Conservation (phyloP, 2,888 invertebrate species). For the Dasypogon diadema region DNA sequence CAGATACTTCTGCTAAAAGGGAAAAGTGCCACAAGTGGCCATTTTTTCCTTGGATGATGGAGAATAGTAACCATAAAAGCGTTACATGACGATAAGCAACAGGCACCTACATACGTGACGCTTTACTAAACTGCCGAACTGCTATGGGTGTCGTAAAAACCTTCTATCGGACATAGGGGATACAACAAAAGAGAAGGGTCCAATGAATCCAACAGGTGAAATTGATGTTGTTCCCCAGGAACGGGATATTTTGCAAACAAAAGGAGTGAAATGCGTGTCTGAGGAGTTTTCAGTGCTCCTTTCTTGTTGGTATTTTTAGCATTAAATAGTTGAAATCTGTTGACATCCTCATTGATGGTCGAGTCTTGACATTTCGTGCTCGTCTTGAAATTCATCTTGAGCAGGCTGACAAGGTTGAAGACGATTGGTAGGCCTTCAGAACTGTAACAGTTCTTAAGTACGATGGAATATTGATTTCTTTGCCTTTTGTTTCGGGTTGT, state of each 20-base stretch:
- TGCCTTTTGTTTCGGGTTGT: too few relatives aligned
- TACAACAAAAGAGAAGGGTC: conserved; percentile 27
- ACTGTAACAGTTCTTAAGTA: background rate
- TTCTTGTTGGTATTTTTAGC: too few relatives aligned
- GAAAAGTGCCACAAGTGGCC: conserved; percentile 18
- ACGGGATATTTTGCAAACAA: conserved; percentile 18
- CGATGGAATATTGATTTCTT: conserved; percentile 16
- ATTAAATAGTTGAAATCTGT: too few relatives aligned
- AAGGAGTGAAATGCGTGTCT: conserved; percentile 6
- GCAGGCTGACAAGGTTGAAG: too few relatives aligned
- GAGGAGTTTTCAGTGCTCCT: background rate
- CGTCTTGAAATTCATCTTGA: too few relatives aligned
- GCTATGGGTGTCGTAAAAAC: background rate
- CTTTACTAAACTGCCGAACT: background rate
- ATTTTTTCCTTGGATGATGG: conserved; percentile 26
- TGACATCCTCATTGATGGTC: too few relatives aligned
- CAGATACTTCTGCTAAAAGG: conserved; percentile 17
- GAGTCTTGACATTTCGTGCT: too few relatives aligned
- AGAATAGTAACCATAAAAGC: conserved; percentile 14
- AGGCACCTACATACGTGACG: conserved; percentile 30
- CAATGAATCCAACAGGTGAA: conserved; percentile 18
- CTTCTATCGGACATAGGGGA: background rate
- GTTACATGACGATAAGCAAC: conserved; percentile 22
- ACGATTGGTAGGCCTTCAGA: too few relatives aligned
- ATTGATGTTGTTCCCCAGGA: background rate